Evolutionary conservation across 2,113 vertebrate species (phyloP), one percentile per base, ranked within the genome.

Genomic region (Chroicocephalus ridibundus): DNA sequence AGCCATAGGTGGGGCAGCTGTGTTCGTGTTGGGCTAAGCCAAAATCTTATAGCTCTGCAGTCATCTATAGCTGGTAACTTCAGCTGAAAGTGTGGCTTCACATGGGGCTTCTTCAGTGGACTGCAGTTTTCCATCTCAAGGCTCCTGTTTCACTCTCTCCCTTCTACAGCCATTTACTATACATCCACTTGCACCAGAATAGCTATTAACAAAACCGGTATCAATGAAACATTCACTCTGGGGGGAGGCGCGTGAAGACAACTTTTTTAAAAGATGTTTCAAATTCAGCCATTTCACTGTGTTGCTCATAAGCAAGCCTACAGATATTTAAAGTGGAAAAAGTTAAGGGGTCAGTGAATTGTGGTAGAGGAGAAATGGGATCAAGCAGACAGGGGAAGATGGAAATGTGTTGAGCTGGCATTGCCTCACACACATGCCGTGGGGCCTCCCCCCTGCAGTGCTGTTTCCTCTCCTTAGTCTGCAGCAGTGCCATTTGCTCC

Each of bases 1-100:
- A 94, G n/a, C 44, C 32, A 4, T 16, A 19, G 58, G 24, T n/a
- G 52, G 42, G 21, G 27, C 55, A 86, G 64, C 21, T 0, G 0
- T 46, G 27, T 69, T 88, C 0, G 1, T 1, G 0, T 52, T 77
- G 26, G 29, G 15, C n/a, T 86, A 44, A 83, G 47, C 32, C 65
- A 71, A n/a, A 76, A 76, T 65, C 22, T 72, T 10, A 13, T 13
- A 13, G n/a, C 24, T 81, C 34, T 83, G 34, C 72, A 75, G 69
- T 61, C 24, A 25, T 32, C 24, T 47, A 0, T 34, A 60, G 29
- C 49, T 92, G 75, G 11, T 86, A 79, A 27, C 58, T 57, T 85
- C 22, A 82, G 29, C 49, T 91, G 21, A 51, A 82, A 54, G 38
- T 24, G 5, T 70, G 27, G 22, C 26, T 55, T 93, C 75, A 25